Evolutionary conservation across 2,888 invertebrate species (phyloP).

Genomic region (Carterocephalus palaemon): DNA sequence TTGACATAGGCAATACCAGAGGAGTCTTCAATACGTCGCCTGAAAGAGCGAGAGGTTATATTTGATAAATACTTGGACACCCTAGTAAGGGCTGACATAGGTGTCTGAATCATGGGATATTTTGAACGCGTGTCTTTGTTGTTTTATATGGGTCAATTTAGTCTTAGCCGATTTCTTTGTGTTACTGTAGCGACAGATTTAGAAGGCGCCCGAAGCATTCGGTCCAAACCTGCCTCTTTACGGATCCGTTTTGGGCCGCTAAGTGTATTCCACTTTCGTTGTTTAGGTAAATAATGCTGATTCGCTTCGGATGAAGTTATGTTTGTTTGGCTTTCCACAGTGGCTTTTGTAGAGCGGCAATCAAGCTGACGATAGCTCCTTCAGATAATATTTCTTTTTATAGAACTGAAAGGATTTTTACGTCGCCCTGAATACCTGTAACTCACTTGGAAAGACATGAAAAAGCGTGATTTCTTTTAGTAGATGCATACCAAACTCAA

Average conservation of each 20-base stretch:
- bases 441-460: too few species aligned
- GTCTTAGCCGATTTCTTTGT: slow-evolving; percentile 38
- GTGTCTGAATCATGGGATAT: slow-evolving; percentile 38
- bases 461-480: too few species aligned
- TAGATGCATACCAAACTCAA: too few species aligned
- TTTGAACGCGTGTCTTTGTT: slow-evolving; percentile 37
- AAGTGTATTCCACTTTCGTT: slow-evolving; percentile 24
- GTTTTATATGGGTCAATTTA: slow-evolving; percentile 38
- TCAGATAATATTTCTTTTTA: too few species aligned
- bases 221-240: slow-evolving; percentile 14
- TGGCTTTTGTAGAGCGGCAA: slow-evolving; percentile 11
- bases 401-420: too few species aligned
- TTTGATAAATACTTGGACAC: neutral
- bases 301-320: slow-evolving; percentile 2
- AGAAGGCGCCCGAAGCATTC: slow-evolving; percentile 25
- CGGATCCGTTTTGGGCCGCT: slow-evolving; percentile 21
- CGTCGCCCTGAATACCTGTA: too few species aligned
- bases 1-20: too few species aligned
- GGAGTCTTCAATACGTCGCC: too few species aligned
- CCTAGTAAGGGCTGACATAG: slow-evolving; percentile 16
- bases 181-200: slow-evolving; percentile 39
- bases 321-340: slow-evolving; percentile 6
- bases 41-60: too few species aligned
- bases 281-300: slow-evolving; percentile 18
- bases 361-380: neutral